Base-by-base conservation (phyloP, 2,113 vertebrate genomes). In the Lophotis ruficrista region DNA sequence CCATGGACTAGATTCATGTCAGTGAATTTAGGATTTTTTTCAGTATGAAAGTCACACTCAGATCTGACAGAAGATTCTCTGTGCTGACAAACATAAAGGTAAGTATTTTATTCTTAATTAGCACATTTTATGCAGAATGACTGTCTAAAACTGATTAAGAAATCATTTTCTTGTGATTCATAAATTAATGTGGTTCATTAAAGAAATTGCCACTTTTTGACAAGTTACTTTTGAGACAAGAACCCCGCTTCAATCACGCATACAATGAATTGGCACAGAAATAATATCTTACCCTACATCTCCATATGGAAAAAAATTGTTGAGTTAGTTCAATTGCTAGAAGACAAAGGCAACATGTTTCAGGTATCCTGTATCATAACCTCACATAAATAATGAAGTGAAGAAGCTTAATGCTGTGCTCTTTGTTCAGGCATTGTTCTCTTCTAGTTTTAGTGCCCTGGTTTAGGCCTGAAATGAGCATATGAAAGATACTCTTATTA, bases 291-390 rank as follows among this genome's bases (percentile, higher is more conserved):
- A 57, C 13, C 4, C 12, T 71, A n/a, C 14, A 35, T 25, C 10
- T 6, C 12, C 48, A 16, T 43, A 41, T 0, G 5, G 38, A 57
- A 86, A 33, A 66, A 43, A 58, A 17, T 9, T 0, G 60, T 1
- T 43, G 3, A 77, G 17, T 71, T 72, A 17, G 1, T 80, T 90
- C 24, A 54, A 4, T 23, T 50, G 4, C 14, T 75, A 86, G 80
- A 60, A 16, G 50, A 76, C 9, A 85, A 85, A 76, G 7, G 3
- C 33, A 35, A 33, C 15, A 0, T 0, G 58, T 87, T 93, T 79
- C 14, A 68, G 12, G n/a, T 51, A 71, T 60, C 7, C 4, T 58
- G 3, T 54, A 14, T 50, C 48, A 90, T 18, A 79, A 53, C 3
- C 3, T 88, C 7, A 48, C 5, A 70, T 31, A 71, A 70, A 61